Evolutionary conservation across 2,888 invertebrate genomes (phyloP).

Genomic region (Xanthorhoe designata): DNA sequence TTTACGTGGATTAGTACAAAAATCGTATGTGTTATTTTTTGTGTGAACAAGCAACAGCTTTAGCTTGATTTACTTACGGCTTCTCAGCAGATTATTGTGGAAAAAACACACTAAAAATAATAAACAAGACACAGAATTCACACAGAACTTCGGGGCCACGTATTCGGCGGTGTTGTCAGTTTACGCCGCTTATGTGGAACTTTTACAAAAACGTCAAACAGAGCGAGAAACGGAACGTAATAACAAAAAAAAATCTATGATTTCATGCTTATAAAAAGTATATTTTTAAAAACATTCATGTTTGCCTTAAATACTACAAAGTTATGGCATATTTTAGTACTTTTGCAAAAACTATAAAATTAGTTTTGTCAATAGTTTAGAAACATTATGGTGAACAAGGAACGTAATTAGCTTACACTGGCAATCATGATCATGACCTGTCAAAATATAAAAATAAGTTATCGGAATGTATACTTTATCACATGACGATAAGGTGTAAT

Average conservation of each 20-base stretch:
- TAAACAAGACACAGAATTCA: slow-evolving; percentile 76
- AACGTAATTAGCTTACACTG: slow-evolving; percentile 21
- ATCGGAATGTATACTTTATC: slow-evolving; percentile 5
- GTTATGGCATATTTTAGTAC: background rate
- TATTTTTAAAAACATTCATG: background rate
- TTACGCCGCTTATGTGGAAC: slow-evolving; percentile 81
- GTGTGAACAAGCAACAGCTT: slow-evolving; percentile 30
- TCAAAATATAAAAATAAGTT: slow-evolving; percentile 9
- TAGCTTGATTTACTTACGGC: slow-evolving; percentile 69
- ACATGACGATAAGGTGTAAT: background rate
- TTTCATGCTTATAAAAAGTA: background rate
- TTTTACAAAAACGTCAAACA: slow-evolving; percentile 64
- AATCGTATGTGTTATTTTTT: slow-evolving; percentile 39
- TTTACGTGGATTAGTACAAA: slow-evolving; percentile 46
- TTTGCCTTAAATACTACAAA: background rate
- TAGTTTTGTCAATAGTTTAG: background rate
- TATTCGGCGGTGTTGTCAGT: slow-evolving; percentile 81
- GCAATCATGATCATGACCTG: slow-evolving; percentile 25
- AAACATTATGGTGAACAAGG: background rate
- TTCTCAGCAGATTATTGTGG: slow-evolving; percentile 59
- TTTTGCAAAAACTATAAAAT: background rate
- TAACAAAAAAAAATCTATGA: no score
- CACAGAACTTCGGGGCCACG: slow-evolving; percentile 79
- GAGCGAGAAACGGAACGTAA: slow-evolving; percentile 59
- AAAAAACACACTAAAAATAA: slow-evolving; percentile 75